phyloP scores from a whole-genome alignment of 2,888 invertebrate genomes.

The Prosopocoilus inquinatus region DNA sequence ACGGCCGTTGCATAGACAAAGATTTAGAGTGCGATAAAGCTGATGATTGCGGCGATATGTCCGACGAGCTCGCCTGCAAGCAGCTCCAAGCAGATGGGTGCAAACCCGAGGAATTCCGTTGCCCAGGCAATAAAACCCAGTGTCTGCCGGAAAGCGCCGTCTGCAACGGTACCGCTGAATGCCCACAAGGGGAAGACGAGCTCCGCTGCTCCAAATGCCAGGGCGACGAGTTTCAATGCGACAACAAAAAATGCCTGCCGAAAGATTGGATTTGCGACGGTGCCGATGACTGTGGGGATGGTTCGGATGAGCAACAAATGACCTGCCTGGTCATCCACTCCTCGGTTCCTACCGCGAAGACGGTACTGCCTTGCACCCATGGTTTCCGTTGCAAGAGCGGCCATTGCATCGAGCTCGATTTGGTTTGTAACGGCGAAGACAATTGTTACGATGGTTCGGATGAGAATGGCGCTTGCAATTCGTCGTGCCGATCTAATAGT shows the following conservation, averaged over 20 bases:
- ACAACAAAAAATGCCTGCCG: conserved; percentile 61
- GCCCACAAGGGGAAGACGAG: conserved; percentile 73
- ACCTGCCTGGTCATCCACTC: conserved; percentile 34
- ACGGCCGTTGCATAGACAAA: conserved; percentile 58
- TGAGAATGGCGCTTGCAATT: conserved; percentile 65
- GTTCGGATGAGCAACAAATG: conserved; percentile 64
- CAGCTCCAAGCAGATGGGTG: conserved; percentile 42
- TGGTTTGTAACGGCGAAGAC: conserved; percentile 61
- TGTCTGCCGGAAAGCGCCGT: conserved; percentile 55
- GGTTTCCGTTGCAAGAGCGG: conserved; percentile 59
- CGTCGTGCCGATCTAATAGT: conserved; percentile 47
- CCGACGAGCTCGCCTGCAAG: conserved; percentile 56
- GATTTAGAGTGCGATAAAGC: conserved; percentile 57
- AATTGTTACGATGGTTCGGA: conserved; percentile 72
- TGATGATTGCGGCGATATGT: conserved; percentile 59
- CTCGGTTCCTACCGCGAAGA: conserved; percentile 6
- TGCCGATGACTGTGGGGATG: conserved; percentile 66
- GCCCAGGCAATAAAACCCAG: conserved; percentile 52
- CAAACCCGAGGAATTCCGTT: conserved; percentile 51
- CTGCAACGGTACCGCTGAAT: conserved; percentile 63
- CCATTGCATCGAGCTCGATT: conserved; percentile 62
- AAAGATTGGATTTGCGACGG: conserved; percentile 60
- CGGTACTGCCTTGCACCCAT: conserved; percentile 42
- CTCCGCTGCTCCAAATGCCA: conserved; percentile 49
- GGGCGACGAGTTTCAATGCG: conserved; percentile 56